These are phyloP conservation scores for Miniopterus natalensis DNA, from an alignment of 2,113 vertebrate species.

Conservation along the genomic window DNA sequence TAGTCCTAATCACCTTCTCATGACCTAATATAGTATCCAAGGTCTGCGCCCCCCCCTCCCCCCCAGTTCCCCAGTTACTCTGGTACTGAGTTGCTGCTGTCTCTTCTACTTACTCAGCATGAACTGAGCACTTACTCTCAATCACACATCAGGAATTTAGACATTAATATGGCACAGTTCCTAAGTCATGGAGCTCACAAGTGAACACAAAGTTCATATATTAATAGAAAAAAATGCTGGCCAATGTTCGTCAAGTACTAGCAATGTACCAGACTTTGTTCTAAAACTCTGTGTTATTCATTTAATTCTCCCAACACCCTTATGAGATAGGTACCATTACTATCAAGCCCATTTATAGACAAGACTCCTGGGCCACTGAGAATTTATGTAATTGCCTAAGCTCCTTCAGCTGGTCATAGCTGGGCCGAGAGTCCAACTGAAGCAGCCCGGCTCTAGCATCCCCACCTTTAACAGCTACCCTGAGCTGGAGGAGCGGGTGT, in stretches of 20 bases:
- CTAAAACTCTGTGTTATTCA: neutral
- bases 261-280: neutral
- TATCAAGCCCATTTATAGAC: neutral
- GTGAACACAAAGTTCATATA: neutral
- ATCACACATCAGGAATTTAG: neutral
- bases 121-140: neutral
- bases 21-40: constrained; percentile 5
- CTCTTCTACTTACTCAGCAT: neutral
- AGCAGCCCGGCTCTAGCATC: neutral
- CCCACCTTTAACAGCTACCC: neutral
- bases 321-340: neutral
- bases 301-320: constrained; percentile 23
- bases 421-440: neutral
- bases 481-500: neutral
- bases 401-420: neutral
- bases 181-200: constrained; percentile 7
- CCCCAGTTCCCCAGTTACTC: neutral
- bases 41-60: neutral
- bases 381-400: neutral
- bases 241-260: neutral
- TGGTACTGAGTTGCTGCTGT: neutral
- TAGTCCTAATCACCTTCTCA: neutral
- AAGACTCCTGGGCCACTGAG: neutral
- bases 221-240: neutral
- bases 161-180: neutral